A percentile compares a stretch with the other conserved stretches of the same genome.
Evolutionary conservation across 2,797 vertebrate genomes (phyloP).

Genomic region (Sebastes steindachneri): DNA sequence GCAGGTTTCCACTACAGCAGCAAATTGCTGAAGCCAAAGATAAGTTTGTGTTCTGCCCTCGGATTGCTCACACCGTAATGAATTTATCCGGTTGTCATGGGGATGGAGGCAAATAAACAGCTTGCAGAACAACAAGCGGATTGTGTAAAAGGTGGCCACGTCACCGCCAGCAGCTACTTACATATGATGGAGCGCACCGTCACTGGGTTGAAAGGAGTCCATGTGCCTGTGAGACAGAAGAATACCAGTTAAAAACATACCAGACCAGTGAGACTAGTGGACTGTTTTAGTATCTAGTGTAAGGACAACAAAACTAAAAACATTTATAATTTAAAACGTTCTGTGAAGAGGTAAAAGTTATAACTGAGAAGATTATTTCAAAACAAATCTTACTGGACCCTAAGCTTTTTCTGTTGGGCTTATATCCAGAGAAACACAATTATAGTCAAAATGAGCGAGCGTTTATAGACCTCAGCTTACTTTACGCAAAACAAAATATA

Average conservation of each 20-base stretch:
- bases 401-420: too few species aligned
- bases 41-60: conserved; percentile 15
- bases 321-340: background rate
- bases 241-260: conserved; percentile 5
- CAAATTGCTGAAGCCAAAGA: conserved; percentile 11
- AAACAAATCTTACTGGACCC: too few species aligned
- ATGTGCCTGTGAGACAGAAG: conserved; percentile 87
- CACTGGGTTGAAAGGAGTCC: conserved; percentile 98
- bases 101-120: conserved; percentile 50
- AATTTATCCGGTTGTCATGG: conserved; percentile 49
- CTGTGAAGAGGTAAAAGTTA: too few species aligned
- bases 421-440: too few species aligned
- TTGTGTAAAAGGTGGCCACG: background rate
- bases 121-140: background rate
- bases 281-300: background rate
- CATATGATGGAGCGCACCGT: conserved; percentile 96
- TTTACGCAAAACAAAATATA: too few species aligned
- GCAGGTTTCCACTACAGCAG: conserved; percentile 48
- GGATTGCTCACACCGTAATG: conserved; percentile 7
- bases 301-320: background rate
- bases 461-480: too few species aligned
- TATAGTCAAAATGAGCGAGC: too few species aligned
- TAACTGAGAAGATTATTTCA: too few species aligned
- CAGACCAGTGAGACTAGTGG: background rate
- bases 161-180: conserved; percentile 78